These are phyloP conservation scores for Drosophila neotestacea DNA, from an alignment of 2,888 invertebrate genomes.

Conservation along the genomic window DNA sequence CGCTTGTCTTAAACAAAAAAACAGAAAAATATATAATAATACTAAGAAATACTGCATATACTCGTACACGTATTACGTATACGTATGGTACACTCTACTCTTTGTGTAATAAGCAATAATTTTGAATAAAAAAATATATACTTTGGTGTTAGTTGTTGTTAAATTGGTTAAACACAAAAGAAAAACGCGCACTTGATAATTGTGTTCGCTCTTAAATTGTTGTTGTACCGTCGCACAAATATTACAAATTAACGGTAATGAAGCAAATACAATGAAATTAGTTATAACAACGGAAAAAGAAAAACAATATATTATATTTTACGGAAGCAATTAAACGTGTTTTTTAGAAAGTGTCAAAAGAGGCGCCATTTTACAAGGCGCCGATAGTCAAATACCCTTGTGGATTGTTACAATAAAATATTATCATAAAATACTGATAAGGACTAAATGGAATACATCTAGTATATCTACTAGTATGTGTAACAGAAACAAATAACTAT, in stretches of 20 bases:
- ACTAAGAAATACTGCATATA: conserved; percentile 8
- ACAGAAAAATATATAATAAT: conserved; percentile 2
- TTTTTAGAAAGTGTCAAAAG: conserved; percentile 21
- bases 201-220: conserved; percentile 5
- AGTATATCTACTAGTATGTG: not conserved
- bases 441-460: too few relatives aligned
- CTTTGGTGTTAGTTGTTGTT: conserved; percentile 24
- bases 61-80: not conserved
- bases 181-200: conserved; percentile 24
- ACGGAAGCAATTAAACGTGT: conserved; percentile 26
- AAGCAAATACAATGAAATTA: conserved; percentile 19
- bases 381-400: conserved; percentile 3
- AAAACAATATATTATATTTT: conserved; percentile 8
- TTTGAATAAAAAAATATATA: conserved; percentile 4
- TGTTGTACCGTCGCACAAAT: conserved; percentile 24
- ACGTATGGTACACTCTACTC: conserved; percentile 26
- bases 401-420: not conserved
- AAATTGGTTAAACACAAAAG: conserved; percentile 12
- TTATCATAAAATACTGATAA: too few relatives aligned
- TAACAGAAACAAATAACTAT: not conserved
- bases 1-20: conserved; percentile 18
- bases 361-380: too few relatives aligned
- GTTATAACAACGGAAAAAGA: not conserved
- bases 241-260: conserved; percentile 45
- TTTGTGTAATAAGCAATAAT: conserved; percentile 25